A percentile compares a stretch with the other conserved stretches of the same genome.
phyloP scores from a whole-genome alignment of 2,888 invertebrate species.

The Polyommatus icarus region DNA sequence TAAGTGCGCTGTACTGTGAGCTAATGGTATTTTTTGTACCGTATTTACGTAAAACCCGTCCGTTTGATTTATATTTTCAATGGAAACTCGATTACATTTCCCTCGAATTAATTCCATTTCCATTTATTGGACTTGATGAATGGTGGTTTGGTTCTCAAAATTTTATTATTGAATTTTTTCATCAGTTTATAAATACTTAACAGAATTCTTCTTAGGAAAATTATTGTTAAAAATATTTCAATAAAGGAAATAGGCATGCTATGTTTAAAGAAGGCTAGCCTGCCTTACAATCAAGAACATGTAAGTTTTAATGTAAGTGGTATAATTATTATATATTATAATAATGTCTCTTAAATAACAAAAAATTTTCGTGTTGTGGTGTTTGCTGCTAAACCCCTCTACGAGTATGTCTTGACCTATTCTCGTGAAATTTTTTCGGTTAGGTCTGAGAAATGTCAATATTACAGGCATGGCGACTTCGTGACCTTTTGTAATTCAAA shows the following conservation, averaged over 20 bases:
- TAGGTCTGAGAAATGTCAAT: neutral
- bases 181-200: neutral
- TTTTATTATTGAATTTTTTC: neutral
- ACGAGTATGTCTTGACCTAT: neutral
- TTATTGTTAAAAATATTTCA: neutral
- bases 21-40: neutral
- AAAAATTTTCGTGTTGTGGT: neutral
- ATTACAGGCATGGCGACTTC: too few relatives aligned
- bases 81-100: conserved; percentile 7
- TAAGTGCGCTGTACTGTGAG: neutral
- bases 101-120: neutral
- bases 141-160: neutral
- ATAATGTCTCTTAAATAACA: too few relatives aligned
- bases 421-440: neutral
- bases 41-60: neutral
- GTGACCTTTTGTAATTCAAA: too few relatives aligned
- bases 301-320: too few relatives aligned
- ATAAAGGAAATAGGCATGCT: too few relatives aligned
- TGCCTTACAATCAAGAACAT: too few relatives aligned
- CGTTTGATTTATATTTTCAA: conserved; percentile 8
- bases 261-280: too few relatives aligned
- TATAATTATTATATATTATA: too few relatives aligned
- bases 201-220: neutral
- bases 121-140: neutral
- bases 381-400: neutral